Evolutionary conservation across 2,113 vertebrate genomes (phyloP).

Genomic region (Callaeas wilsoni): DNA sequence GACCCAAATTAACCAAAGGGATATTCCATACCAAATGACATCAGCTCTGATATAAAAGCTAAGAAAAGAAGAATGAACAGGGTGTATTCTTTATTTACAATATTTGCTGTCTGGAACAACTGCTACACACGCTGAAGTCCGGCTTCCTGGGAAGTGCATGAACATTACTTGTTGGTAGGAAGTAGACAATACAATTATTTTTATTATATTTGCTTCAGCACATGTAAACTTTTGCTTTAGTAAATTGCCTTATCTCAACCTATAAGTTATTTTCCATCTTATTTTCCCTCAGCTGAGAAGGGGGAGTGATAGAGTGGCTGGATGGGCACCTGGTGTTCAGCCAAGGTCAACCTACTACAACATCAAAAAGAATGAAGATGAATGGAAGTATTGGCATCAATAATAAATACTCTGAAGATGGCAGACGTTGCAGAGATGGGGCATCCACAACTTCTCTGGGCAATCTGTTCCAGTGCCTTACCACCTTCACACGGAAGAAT

Average conservation of each 20-base stretch:
- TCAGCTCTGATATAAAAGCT: neutral
- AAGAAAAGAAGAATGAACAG: neutral
- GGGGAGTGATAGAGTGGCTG: neutral
- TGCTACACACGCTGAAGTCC: rapidly evolving
- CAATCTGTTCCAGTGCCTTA: neutral
- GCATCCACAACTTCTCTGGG: neutral
- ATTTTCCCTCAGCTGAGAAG: neutral
- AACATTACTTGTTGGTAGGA: neutral
- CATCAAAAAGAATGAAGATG: neutral
- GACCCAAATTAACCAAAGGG: neutral
- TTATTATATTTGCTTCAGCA: neutral
- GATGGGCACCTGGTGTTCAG: neutral
- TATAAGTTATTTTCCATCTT: neutral
- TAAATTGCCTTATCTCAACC: neutral
- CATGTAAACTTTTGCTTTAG: neutral
- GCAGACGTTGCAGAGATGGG: neutral
- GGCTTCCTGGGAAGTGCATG: neutral
- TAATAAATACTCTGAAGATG: neutral
- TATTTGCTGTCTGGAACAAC: neutral
- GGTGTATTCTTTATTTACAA: neutral
- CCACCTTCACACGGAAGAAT: neutral
- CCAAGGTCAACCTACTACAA: neutral
- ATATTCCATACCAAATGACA: rapidly evolving
- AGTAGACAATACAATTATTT: neutral
- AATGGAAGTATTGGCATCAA: neutral